phyloP scores from a whole-genome alignment of 2,113 vertebrate species.

The Pterocles burchelli region DNA sequence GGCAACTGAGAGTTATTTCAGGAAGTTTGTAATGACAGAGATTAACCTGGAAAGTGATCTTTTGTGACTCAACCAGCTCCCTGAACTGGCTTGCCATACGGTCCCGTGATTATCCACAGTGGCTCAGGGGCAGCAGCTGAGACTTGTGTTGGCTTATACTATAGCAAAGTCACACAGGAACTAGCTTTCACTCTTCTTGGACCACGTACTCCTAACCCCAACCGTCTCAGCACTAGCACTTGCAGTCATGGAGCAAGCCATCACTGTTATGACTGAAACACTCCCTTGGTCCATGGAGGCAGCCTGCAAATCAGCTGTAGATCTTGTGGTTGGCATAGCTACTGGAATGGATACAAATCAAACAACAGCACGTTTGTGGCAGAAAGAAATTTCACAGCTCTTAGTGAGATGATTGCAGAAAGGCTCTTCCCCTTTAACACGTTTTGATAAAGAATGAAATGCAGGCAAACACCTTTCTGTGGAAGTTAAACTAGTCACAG shows the following conservation, averaged over 20 bases:
- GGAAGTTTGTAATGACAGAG: not conserved
- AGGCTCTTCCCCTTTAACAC: not conserved
- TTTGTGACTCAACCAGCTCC: not conserved
- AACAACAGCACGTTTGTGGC: not conserved
- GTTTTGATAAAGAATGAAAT: not conserved
- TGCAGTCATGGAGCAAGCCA: not conserved
- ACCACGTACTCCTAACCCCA: not conserved
- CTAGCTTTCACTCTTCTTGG: too few species aligned
- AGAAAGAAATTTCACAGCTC: not conserved
- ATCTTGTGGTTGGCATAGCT: not conserved
- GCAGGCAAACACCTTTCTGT: not conserved
- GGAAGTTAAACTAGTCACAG: not conserved
- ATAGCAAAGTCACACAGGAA: not conserved
- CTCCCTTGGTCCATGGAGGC: accelerated
- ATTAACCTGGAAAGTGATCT: not conserved
- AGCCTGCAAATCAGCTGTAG: not conserved
- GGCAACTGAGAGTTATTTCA: not conserved
- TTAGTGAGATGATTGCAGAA: not conserved
- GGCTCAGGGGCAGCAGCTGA: not conserved
- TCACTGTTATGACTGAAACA: not conserved
- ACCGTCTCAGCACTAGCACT: not conserved
- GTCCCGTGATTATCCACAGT: not conserved
- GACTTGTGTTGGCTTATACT: not conserved
- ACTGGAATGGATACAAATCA: accelerated
- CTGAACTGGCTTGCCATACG: not conserved